Conservation (phyloP, 2,888 invertebrate genomes). For the Cheilosia vulpina region DNA sequence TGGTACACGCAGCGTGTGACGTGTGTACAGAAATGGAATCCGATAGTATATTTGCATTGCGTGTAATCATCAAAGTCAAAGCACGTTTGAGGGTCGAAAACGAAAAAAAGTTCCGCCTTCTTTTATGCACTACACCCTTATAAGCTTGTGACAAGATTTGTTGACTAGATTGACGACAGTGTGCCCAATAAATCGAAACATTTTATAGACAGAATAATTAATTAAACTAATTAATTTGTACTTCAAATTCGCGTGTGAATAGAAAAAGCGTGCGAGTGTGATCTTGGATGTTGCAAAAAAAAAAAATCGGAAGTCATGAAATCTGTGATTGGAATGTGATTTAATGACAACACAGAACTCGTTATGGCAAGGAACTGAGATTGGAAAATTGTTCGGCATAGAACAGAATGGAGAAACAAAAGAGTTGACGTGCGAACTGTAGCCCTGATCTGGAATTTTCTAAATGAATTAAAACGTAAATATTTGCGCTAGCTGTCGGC, state of each 20-base stretch:
- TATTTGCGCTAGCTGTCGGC: too few relatives aligned
- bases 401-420: constrained; percentile 13
- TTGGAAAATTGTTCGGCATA: not conserved
- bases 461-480: too few relatives aligned
- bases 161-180: constrained; percentile 11
- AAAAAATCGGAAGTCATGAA: not conserved
- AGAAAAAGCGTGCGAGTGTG: not conserved
- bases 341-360: constrained; percentile 25
- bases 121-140: constrained; percentile 49
- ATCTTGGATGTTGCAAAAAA: constrained; percentile 31
- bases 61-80: constrained; percentile 24
- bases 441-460: not conserved
- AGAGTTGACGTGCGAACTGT: constrained; percentile 39
- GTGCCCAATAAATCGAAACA: constrained; percentile 23
- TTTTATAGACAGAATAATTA: constrained; percentile 33
- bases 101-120: constrained; percentile 50
- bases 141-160: constrained; percentile 23
- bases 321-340: not conserved
- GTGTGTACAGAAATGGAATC: constrained; percentile 14
- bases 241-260: not conserved
- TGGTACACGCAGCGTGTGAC: constrained; percentile 15
- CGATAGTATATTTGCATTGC: constrained; percentile 11
- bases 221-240: constrained; percentile 41
- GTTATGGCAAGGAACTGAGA: not conserved
- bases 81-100: constrained; percentile 71